A percentile compares a stretch with the other conserved stretches of the same genome.
Conservation (phyloP, 1,140 invertebrate genomes). For the Vollenhovia emeryi region DNA sequence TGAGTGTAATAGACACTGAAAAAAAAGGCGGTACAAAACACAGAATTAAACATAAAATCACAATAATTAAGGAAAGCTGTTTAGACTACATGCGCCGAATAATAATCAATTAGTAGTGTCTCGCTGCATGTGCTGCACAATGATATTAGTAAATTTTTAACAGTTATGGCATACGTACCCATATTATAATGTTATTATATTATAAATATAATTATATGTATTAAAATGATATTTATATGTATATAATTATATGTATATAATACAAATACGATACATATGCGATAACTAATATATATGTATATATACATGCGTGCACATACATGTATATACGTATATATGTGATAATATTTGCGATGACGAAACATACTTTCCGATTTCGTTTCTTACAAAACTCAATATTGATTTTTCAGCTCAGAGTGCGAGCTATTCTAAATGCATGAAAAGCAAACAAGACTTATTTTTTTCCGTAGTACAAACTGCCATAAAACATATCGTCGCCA, state of each 20-base stretch:
- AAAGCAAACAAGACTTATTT: neutral
- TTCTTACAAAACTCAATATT: conserved; percentile 11
- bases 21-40: neutral
- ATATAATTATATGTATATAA: neutral
- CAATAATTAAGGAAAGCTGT: conserved; percentile 13
- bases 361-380: neutral
- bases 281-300: neutral
- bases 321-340: too few species aligned
- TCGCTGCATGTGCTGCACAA: neutral
- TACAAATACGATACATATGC: neutral
- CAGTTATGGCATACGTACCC: neutral
- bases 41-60: neutral
- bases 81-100: neutral
- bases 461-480: neutral
- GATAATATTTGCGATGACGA: neutral
- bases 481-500: neutral
- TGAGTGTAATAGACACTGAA: neutral
- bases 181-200: too few species aligned
- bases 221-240: neutral
- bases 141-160: neutral
- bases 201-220: neutral
- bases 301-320: too few species aligned
- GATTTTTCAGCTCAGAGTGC: neutral
- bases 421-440: neutral
- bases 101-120: conserved; percentile 1